These are phyloP conservation scores for Eledone cirrhosa DNA, from an alignment of 2,888 invertebrate genomes.

Conservation along the genomic window DNA sequence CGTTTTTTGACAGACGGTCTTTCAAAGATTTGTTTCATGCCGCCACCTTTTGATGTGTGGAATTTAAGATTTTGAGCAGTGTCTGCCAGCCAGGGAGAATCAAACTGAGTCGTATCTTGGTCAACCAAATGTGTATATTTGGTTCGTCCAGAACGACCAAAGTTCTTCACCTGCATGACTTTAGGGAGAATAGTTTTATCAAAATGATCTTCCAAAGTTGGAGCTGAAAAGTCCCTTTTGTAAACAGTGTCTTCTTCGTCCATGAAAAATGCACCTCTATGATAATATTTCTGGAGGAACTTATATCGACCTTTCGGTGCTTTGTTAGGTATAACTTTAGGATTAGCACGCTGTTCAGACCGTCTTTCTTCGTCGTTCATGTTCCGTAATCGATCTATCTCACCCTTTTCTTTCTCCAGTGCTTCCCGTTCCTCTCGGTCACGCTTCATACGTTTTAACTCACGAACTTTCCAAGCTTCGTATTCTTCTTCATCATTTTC, in stretches of 20 bases:
- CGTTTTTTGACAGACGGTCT: constrained; percentile 72
- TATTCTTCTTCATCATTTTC: constrained; percentile 92
- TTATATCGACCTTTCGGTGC: constrained; percentile 85
- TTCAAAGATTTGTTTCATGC: constrained; percentile 91
- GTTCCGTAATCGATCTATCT: constrained; percentile 88
- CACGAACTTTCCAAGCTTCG: constrained; percentile 97
- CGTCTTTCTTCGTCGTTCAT: constrained; percentile 97
- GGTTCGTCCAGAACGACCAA: constrained; percentile 96
- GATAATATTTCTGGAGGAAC: constrained; percentile 99
- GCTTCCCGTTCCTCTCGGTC: constrained; percentile 94
- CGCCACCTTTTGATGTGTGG: constrained; percentile 86
- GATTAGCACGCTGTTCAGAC: constrained; percentile 87
- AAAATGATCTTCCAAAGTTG: constrained; percentile 98
- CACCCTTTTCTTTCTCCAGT: constrained; percentile 86
- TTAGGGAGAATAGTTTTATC: constrained; percentile 98
- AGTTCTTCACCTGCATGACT: constrained; percentile 99
- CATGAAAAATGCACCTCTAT: constrained; percentile 98
- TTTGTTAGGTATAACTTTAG: constrained; percentile 92
- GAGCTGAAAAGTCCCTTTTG: constrained; percentile 92
- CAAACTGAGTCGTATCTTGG: constrained; percentile 98
- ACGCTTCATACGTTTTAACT: constrained; percentile 93
- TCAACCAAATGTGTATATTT: constrained; percentile 99
- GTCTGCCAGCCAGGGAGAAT: constrained; percentile 96
- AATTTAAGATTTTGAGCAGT: constrained; percentile 88
- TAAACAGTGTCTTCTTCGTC: constrained; percentile 89